phyloP scores from a whole-genome alignment of 2,888 invertebrate genomes.

The Ethmia dodecea region DNA sequence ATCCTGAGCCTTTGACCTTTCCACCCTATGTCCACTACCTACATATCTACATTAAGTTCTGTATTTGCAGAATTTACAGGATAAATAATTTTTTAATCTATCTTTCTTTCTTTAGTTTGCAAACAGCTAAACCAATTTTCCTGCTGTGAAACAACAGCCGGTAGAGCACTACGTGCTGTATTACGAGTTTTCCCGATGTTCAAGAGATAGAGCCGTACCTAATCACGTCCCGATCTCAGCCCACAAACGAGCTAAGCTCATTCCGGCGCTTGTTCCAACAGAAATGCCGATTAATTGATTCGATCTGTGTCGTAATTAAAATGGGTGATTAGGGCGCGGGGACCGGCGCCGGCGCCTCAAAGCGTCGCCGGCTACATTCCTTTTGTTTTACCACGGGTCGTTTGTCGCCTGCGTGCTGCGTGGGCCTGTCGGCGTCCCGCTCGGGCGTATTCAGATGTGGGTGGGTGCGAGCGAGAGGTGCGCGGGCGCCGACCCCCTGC shows the following conservation, averaged over 20 bases:
- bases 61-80: too few relatives aligned
- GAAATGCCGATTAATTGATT: constrained; percentile 77
- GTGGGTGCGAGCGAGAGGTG: constrained; percentile 46
- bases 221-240: constrained; percentile 47
- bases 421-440: constrained; percentile 35
- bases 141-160: too few relatives aligned
- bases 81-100: too few relatives aligned
- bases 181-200: constrained; percentile 29
- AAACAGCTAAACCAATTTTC: too few relatives aligned
- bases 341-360: constrained; percentile 76
- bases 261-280: constrained; percentile 70
- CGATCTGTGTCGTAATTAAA: constrained; percentile 78
- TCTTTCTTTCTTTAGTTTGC: too few relatives aligned
- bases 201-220: constrained; percentile 43
- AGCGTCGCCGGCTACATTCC: constrained; percentile 76
- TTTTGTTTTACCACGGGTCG: constrained; percentile 77
- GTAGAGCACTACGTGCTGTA: too few relatives aligned
- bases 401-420: constrained; percentile 71
- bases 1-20: too few relatives aligned
- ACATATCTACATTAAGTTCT: too few relatives aligned
- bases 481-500: constrained; percentile 74
- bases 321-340: constrained; percentile 75
- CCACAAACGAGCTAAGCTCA: constrained; percentile 51
- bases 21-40: too few relatives aligned
- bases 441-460: constrained; percentile 22